Evolutionary conservation across 2,888 invertebrate genomes (phyloP), one percentile per base, ranked within the genome.

Genomic region (Stenotaenia linearis): DNA sequence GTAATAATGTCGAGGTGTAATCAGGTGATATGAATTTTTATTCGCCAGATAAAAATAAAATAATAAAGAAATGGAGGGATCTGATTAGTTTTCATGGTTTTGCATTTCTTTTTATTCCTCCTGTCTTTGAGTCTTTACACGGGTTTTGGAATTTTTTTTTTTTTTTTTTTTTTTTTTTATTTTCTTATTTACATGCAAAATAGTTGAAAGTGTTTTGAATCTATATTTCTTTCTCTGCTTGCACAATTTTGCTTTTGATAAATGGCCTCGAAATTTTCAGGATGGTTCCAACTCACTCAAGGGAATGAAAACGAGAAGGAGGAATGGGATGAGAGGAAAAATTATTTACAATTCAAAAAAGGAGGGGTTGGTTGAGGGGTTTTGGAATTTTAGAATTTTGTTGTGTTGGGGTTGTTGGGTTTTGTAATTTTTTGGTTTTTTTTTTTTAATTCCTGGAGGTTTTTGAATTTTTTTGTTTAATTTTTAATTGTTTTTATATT

Each of bases 1-100:
- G 69, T 50, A 50, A 50, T 50, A 50, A 50, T 50, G 50, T 18
- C 7, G 28, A 69, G 69, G 69, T 69, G 69, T 69, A 69, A 69
- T 69, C 69, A 69, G 69, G 69, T 69, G 69, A 69, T 69, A 69
- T 50, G 50, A 50, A 50, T 50, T 50, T 50, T 50, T 50, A 50
- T 50, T 50, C 18, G 15, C 50, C 18, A 50, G 50, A 50, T 50
- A 18, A 50, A 50, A 50, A 50, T 50, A 50, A 50, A 50, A 50
- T 50, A 50, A 50, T 50, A 50, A 18, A n/a, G 18, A n/a, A n/a
- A 50, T 50, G 50, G 18, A 50, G 7, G 50, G 50, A 50, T 50
- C 21, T 50, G 50, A 50, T 50, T 50, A 50, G 50, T 50, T 50
- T 50, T 50, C 32, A 50, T 50, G 18, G n/a, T 18, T 5, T 5